phyloP scores from a whole-genome alignment of 2,888 invertebrate species.

The Hesperia comma region DNA sequence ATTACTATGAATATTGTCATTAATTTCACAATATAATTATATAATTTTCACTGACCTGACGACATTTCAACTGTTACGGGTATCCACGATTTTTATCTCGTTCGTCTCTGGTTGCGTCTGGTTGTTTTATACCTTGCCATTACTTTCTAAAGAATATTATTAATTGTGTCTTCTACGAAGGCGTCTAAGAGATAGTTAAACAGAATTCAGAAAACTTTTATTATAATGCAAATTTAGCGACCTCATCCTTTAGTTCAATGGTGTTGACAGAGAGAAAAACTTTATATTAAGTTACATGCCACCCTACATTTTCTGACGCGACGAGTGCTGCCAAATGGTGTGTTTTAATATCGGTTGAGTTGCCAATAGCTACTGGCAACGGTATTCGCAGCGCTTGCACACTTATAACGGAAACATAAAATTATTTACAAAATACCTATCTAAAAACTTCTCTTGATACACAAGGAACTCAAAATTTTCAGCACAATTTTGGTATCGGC shows the following conservation, averaged over 20 bases:
- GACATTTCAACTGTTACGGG: no score
- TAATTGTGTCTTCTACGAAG: neutral
- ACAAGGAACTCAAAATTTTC: neutral
- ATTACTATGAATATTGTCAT: no score
- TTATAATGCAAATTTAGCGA: constrained; percentile 38
- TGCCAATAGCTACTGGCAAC: constrained; percentile 65
- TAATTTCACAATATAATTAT: no score
- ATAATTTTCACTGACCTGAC: neutral
- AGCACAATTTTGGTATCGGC: neutral
- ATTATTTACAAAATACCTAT: constrained; percentile 33
- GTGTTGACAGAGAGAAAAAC: constrained; percentile 42
- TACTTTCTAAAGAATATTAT: neutral
- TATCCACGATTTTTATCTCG: no score
- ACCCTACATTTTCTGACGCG: constrained; percentile 49
- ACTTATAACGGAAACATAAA: constrained; percentile 62
- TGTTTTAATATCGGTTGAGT: constrained; percentile 69
- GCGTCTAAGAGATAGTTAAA: constrained; percentile 7
- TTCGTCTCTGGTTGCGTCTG: no score
- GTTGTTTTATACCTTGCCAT: neutral
- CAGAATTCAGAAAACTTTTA: constrained; percentile 34
- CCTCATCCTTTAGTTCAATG: constrained; percentile 39
- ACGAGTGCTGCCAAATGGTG: constrained; percentile 72
- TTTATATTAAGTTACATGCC: constrained; percentile 48
- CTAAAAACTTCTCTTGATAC: neutral
- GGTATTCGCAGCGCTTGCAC: constrained; percentile 50